phyloP scores from a whole-genome alignment of 2,113 vertebrate species.

The Trichomycterus rosablanca region DNA sequence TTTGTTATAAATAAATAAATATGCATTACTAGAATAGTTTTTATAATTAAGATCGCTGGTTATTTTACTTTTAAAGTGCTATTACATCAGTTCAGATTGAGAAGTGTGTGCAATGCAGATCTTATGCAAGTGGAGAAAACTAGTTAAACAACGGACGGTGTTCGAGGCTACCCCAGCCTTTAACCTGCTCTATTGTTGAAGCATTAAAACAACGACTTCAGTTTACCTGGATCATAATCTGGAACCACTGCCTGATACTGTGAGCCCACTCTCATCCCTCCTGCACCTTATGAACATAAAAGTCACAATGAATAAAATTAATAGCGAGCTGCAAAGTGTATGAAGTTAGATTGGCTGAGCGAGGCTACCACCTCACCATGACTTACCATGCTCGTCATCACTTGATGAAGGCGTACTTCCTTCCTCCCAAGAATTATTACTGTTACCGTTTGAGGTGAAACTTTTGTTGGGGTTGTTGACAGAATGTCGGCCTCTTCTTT shows the following conservation, averaged over 20 bases:
- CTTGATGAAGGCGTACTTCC: conserved; percentile 88
- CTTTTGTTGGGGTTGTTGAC: conserved; percentile 72
- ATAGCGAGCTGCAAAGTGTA: conserved; percentile 18
- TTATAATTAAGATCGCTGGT: no score
- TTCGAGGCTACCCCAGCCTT: conserved; percentile 45
- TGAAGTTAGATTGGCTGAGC: conserved; percentile 46
- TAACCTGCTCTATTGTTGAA: conserved; percentile 22
- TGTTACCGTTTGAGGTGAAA: conserved; percentile 80
- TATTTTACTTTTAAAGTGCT: no score
- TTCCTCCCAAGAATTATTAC: conserved; percentile 84
- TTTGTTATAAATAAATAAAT: no score
- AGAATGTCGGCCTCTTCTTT: conserved; percentile 78
- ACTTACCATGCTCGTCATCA: conserved; percentile 89
- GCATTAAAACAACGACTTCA: conserved; percentile 11
- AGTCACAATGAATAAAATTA: not conserved
- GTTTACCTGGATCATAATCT: conserved; percentile 86
- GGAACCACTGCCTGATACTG: conserved; percentile 89
- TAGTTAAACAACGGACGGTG: conserved; percentile 42
- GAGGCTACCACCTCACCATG: conserved; percentile 67
- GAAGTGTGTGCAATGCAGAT: no score
- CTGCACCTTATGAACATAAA: conserved; percentile 68
- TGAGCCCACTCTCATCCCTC: conserved; percentile 84
- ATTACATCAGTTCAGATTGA: no score
- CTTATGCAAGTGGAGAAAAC: no score
- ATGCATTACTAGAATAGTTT: no score